These are phyloP conservation scores for Holcopasites calliopsidis DNA, from an alignment of 1,140 invertebrate genomes.

Conservation along the genomic window DNA sequence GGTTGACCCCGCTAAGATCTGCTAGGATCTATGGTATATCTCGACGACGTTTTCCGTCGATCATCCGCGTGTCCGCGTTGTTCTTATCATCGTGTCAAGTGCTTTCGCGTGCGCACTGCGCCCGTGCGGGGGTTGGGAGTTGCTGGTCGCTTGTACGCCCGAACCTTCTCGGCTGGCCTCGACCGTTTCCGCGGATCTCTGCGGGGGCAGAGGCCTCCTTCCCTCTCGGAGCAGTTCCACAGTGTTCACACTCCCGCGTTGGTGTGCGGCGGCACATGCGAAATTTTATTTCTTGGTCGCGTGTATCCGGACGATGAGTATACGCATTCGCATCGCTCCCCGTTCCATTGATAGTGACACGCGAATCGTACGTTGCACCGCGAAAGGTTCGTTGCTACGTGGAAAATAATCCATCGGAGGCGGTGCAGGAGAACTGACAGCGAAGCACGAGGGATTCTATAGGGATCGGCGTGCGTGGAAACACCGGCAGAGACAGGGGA, in stretches of 20 bases:
- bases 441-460: too few relatives aligned
- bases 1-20: not conserved
- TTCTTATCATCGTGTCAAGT: constrained; percentile 43
- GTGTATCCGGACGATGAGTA: constrained; percentile 5
- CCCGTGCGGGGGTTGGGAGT: constrained; percentile 39
- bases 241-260: constrained; percentile 64
- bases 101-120: constrained; percentile 44
- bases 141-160: constrained; percentile 38
- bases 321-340: constrained; percentile 23
- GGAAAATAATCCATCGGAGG: not conserved
- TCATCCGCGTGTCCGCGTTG: constrained; percentile 41
- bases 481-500: not conserved
- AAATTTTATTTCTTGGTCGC: constrained; percentile 26
- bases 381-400: not conserved
- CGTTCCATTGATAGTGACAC: not conserved
- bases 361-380: constrained; percentile 6
- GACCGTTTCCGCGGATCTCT: constrained; percentile 71
- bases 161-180: constrained; percentile 55
- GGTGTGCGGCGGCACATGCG: constrained; percentile 50
- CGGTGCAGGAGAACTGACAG: not conserved
- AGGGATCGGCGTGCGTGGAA: too few relatives aligned
- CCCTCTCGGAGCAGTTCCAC: constrained; percentile 51
- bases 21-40: constrained; percentile 6
- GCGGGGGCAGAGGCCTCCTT: constrained; percentile 73
- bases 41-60: constrained; percentile 41